A percentile compares a stretch with the other conserved stretches of the same genome.
phyloP scores from a whole-genome alignment of 2,888 invertebrate species.

The Podotricha telesiphe region DNA sequence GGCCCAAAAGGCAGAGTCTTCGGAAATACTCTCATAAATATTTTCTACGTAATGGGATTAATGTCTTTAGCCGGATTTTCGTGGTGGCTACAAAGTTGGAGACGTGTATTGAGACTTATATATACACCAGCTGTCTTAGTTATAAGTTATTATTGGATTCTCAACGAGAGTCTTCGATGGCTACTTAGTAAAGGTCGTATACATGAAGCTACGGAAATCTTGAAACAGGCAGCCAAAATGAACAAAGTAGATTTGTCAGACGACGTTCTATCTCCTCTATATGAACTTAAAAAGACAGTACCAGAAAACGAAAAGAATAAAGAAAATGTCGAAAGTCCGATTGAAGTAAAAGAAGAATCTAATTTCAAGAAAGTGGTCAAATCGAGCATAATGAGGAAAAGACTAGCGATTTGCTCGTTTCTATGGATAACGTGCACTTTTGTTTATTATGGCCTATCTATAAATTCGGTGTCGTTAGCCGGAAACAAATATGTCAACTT shows the following conservation, averaged over 20 bases:
- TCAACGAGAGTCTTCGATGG: conserved; percentile 91
- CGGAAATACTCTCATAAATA: conserved; percentile 88
- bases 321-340: conserved; percentile 35
- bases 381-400: conserved; percentile 81
- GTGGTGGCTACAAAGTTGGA: conserved; percentile 88
- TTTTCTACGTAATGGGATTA: conserved; percentile 89
- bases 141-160: conserved; percentile 86
- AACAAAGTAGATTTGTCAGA: conserved; percentile 82
- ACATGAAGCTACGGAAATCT: conserved; percentile 85
- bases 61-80: conserved; percentile 87
- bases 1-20: conserved; percentile 89
- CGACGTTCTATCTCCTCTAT: conserved; percentile 66
- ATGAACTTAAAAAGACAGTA: conserved; percentile 54
- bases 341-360: conserved; percentile 51
- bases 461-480: conserved; percentile 89
- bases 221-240: conserved; percentile 86
- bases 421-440: conserved; percentile 92
- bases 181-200: conserved; percentile 87
- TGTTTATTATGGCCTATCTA: conserved; percentile 91
- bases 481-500: conserved; percentile 92
- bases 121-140: conserved; percentile 88
- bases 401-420: conserved; percentile 86
- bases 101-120: conserved; percentile 85
- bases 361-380: conserved; percentile 74
- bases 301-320: conserved; percentile 45